Conservation (phyloP, 2,113 vertebrate species). For the Spea bombifrons region DNA sequence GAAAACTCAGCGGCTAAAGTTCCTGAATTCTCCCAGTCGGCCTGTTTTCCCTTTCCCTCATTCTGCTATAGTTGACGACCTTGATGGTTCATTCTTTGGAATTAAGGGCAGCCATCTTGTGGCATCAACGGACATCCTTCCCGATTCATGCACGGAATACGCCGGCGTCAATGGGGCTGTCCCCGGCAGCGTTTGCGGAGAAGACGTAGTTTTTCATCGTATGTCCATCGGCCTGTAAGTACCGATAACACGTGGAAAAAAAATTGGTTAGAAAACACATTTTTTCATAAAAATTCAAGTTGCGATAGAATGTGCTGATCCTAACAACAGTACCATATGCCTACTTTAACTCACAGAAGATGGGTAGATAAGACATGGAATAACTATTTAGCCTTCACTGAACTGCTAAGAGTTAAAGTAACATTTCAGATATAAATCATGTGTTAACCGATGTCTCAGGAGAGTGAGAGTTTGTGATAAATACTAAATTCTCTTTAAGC, state of each 20-base stretch:
- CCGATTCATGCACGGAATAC: conserved; percentile 51
- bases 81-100: conserved; percentile 63
- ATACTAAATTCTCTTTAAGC: too few species aligned
- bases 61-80: conserved; percentile 64
- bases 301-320: too few species aligned
- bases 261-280: too few species aligned
- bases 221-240: conserved; percentile 72
- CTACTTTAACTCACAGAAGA: too few species aligned
- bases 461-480: too few species aligned
- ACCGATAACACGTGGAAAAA: background rate
- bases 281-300: too few species aligned
- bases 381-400: too few species aligned
- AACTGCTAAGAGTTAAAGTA: too few species aligned
- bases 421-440: too few species aligned
- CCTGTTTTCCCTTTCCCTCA: conserved; percentile 68
- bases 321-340: too few species aligned
- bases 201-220: conserved; percentile 58
- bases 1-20: conserved; percentile 54
- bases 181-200: conserved; percentile 58
- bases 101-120: conserved; percentile 56
- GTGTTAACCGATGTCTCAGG: too few species aligned
- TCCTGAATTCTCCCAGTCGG: conserved; percentile 59
- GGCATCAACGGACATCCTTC: conserved; percentile 57
- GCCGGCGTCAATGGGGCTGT: conserved; percentile 55
- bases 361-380: too few species aligned